A percentile compares a stretch with the other conserved stretches of the same genome.
Evolutionary conservation across 2,888 invertebrate species (phyloP).

Genomic region (Argyresthia goedartella): DNA sequence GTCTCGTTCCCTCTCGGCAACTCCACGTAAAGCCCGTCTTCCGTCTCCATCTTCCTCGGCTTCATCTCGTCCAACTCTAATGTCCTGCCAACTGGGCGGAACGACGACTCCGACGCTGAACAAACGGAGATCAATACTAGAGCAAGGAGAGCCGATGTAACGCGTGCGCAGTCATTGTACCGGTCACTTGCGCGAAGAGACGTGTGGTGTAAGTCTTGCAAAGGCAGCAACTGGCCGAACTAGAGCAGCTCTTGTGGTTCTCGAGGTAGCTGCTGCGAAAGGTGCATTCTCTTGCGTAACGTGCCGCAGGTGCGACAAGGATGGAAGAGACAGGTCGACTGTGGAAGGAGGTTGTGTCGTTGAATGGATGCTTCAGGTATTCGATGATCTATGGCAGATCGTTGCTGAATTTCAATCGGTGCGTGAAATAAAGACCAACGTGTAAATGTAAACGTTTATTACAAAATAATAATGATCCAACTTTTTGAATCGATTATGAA

Average conservation of each 20-base stretch:
- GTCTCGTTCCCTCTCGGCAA: conserved; percentile 30
- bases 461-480: too few relatives aligned
- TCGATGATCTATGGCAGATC: too few relatives aligned
- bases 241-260: background rate
- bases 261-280: too few relatives aligned
- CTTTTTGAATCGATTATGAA: too few relatives aligned
- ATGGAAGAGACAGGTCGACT: too few relatives aligned
- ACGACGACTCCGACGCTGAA: background rate
- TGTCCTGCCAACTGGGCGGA: background rate
- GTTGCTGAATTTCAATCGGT: too few relatives aligned
- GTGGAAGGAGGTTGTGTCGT: too few relatives aligned
- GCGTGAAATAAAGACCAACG: too few relatives aligned
- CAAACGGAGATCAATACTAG: background rate
- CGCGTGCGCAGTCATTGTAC: background rate
- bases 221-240: background rate
- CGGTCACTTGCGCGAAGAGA: background rate
- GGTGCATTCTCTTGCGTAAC: too few relatives aligned
- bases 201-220: background rate
- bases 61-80: conserved; percentile 10
- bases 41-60: conserved; percentile 33
- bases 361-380: too few relatives aligned
- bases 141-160: background rate
- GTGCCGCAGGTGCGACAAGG: too few relatives aligned
- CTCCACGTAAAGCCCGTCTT: conserved; percentile 41
- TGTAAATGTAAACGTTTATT: too few relatives aligned